These are phyloP conservation scores for Nebria ingens DNA, from an alignment of 1,140 invertebrate genomes.

Conservation along the genomic window DNA sequence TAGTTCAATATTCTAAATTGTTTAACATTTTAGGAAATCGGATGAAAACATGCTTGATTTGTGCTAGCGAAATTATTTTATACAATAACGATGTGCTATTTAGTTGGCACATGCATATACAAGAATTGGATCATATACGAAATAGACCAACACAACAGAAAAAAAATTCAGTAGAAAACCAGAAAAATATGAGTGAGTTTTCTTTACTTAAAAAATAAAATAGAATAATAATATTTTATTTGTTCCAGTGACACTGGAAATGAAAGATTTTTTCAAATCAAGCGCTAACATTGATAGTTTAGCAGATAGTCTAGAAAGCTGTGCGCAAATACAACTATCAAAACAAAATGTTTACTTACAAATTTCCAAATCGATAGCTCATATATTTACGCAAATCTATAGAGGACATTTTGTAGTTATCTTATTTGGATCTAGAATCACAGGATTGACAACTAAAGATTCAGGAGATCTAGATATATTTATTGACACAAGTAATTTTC, in stretches of 20 bases:
- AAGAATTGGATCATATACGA: neutral
- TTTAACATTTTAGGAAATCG: too few relatives aligned
- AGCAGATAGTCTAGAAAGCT: neutral
- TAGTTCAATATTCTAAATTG: too few relatives aligned
- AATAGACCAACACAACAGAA: neutral
- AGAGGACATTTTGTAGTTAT: neutral
- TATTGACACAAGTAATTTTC: neutral
- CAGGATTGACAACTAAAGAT: neutral
- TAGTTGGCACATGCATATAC: neutral
- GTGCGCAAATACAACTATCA: neutral
- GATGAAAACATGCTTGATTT: neutral
- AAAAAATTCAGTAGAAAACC: neutral
- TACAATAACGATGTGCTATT: neutral
- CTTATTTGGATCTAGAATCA: neutral
- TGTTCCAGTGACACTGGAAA: neutral
- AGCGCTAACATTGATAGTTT: neutral
- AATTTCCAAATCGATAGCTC: neutral
- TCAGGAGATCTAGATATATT: conserved; percentile 5
- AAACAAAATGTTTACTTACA: neutral
- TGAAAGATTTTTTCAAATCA: neutral
- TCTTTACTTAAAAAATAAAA: neutral
- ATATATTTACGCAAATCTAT: neutral
- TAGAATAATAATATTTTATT: neutral
- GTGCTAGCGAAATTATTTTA: neutral
- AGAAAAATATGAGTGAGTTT: neutral